Percentiles rank a stretch among this genome's conserved stretches.
Evolutionary conservation across 64 coral and sea anemone species (phyloP).

Genomic region (Montipora foliosa): DNA sequence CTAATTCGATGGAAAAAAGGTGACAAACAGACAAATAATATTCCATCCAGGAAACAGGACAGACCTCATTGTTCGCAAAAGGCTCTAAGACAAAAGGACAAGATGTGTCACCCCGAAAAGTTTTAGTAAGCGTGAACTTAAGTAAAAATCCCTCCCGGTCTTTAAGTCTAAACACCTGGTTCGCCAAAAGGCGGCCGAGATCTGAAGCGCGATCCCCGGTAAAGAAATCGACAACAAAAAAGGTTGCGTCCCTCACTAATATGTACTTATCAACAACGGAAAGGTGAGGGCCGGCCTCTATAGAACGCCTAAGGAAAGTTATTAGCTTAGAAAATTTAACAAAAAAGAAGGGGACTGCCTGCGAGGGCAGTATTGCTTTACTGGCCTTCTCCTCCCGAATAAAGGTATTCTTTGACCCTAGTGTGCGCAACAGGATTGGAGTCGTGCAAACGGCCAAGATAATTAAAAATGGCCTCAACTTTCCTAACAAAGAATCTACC

Average conservation of each 20-base stretch:
- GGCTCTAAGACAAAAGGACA: too few relatives aligned
- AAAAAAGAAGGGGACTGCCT: slow-evolving; percentile 41
- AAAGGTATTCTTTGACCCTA: slow-evolving; percentile 46
- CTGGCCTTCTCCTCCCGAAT: slow-evolving; percentile 24
- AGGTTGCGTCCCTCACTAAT: background rate
- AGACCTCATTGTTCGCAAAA: too few relatives aligned
- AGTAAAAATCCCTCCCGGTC: slow-evolving; percentile 49
- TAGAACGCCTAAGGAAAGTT: background rate
- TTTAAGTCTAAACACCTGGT: slow-evolving; percentile 54
- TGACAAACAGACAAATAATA: too few relatives aligned
- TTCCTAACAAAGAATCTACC: slow-evolving; percentile 1
- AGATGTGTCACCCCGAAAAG: too few relatives aligned
- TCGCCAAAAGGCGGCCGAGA: background rate
- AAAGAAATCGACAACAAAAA: too few relatives aligned
- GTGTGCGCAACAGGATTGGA: slow-evolving; percentile 41
- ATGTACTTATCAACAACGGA: slow-evolving; percentile 57
- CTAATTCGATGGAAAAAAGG: too few relatives aligned
- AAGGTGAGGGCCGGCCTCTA: background rate
- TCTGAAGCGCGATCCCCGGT: too few relatives aligned
- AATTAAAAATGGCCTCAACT: slow-evolving; percentile 10
- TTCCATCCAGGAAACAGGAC: too few relatives aligned
- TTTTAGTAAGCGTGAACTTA: too few relatives aligned
- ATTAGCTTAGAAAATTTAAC: slow-evolving; percentile 24
- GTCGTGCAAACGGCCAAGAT: slow-evolving; percentile 21
- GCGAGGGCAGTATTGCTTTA: background rate